Base-by-base conservation (phyloP, 2,113 vertebrate genomes). In the Stigmatopora argus region DNA sequence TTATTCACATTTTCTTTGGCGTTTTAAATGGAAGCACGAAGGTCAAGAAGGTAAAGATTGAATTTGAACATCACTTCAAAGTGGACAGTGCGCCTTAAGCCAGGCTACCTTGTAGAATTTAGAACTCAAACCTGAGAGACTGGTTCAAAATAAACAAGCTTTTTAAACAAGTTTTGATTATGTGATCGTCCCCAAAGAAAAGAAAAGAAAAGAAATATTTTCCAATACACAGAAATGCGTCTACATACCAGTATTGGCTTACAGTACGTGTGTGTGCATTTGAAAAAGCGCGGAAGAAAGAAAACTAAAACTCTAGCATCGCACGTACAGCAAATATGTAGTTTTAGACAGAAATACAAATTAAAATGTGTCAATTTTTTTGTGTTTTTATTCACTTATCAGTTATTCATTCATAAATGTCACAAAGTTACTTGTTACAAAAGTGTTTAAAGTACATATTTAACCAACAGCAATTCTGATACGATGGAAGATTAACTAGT, bases 241-340 rank as follows among this genome's bases (percentile, higher is more conserved):
- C 5, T 31, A 11, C 53, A 35, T 57, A 18, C 23, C 6, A 53
- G 13, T 13, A 13, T 58, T 91, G 81, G 85, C 61, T 64, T 68
- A 61, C 64, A 14, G 23, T 31, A 9, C 19, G 3, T 51, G 49
- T 4, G 13, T 55, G 48, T 12, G 60, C 21, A 46, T 19, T 41
- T 51, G 35, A 9, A 26, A 44, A 4, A 19, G 48, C 23, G 52
- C 15, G 44, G 14, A 34, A 19, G 58, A 38, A 18, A n/a, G 35
- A 53, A 7, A 12, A 34, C 12, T 34, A 41, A 41, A 41, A 41
- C 38, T 41, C 7, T 7, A 41, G 38, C 38, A 41, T 41, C 38
- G 67, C 74, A 72, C 94, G 92, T 95, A 95, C 38, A 78, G 88
- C 83, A 85, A 85, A 90, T 90, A 85, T 89, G 87, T 89, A 78